Conservation (phyloP, 2,113 vertebrate species). For the Vimba vimba region DNA sequence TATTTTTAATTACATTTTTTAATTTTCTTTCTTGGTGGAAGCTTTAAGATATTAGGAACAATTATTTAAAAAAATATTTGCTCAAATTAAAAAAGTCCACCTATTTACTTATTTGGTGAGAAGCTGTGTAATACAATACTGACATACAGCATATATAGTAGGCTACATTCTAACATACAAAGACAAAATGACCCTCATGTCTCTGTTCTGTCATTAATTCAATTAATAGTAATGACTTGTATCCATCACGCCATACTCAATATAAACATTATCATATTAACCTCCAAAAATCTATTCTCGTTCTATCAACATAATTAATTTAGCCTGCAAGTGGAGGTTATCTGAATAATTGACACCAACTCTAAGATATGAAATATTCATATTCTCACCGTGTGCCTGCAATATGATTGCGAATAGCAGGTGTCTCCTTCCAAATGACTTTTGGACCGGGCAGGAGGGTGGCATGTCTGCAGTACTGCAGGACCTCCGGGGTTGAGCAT, state of each 20-base stretch:
- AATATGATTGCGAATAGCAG: constrained; percentile 38
- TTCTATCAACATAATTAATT: constrained; percentile 78
- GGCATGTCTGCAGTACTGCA: constrained; percentile 21
- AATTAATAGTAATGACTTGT: constrained; percentile 73
- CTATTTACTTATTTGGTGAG: neutral
- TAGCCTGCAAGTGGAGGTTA: constrained; percentile 69
- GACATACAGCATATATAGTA: constrained; percentile 6
- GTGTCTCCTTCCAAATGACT: constrained; percentile 42
- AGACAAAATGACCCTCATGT: constrained; percentile 63
- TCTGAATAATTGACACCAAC: constrained; percentile 75
- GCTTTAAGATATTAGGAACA: too few species aligned
- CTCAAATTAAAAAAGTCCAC: too few species aligned
- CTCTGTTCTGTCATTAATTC: constrained; percentile 71
- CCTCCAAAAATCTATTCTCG: constrained; percentile 66
- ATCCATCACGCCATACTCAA: constrained; percentile 73
- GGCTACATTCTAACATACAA: constrained; percentile 27
- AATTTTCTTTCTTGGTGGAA: too few species aligned
- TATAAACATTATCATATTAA: constrained; percentile 78
- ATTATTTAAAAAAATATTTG: too few species aligned
- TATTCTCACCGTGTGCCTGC: constrained; percentile 58
- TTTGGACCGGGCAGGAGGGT: constrained; percentile 22
- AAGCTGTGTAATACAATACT: constrained; percentile 14
- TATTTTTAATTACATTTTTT: too few species aligned
- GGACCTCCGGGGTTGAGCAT: constrained; percentile 50
- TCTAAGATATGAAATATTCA: constrained; percentile 76